Base-by-base conservation (phyloP, 1,140 invertebrate genomes). In the Diachasmimorpha longicaudata region DNA sequence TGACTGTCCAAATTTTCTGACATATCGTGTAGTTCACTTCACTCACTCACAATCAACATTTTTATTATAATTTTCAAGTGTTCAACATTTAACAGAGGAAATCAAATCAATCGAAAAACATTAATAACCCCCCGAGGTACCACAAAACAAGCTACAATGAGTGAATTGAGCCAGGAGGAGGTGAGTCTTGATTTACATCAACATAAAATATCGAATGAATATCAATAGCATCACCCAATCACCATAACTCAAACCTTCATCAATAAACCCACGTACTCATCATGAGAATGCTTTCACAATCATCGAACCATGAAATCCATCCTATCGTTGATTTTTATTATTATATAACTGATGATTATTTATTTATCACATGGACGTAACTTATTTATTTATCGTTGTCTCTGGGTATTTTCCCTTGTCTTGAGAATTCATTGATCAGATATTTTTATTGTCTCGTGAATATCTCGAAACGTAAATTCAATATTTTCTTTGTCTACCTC, bases 121-220 rank as follows among this genome's bases (percentile, higher is more conserved):
- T 52, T 52, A n/a, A 48, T 52, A 19, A 0, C 48, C 48, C 16
- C 19, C 5, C 9, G n/a, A 74, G 70, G 25, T 23, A 74, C n/a
- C n/a, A 74, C 13, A 19, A 19, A 23, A 25, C 19, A 66, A 25
- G 63, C 69, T 46, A 79, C 72, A 78, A 94, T 94, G 93, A 94
- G 93, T 83, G 93, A 94, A 89, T 86, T 94, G 72, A 93, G 90
- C 75, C 93, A 93, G 81, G 94, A 95, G 87, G 94, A 95, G 91
- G 94, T 93, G 86, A 90, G 88, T 81, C 73, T n/a, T 31, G 44
- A 63, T 58, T 63, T 72, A 11, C 52, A 19, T 70, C 68, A 48
- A 13, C 16, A 52, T 52, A n/a, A 52, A 52, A 31, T 72, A 46
- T 46, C 58, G 42, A 16, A 74, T 75, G 37, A 42, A 68, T 31